phyloP scores from a whole-genome alignment of 2,888 invertebrate genomes.

The Lasiommata megera region DNA sequence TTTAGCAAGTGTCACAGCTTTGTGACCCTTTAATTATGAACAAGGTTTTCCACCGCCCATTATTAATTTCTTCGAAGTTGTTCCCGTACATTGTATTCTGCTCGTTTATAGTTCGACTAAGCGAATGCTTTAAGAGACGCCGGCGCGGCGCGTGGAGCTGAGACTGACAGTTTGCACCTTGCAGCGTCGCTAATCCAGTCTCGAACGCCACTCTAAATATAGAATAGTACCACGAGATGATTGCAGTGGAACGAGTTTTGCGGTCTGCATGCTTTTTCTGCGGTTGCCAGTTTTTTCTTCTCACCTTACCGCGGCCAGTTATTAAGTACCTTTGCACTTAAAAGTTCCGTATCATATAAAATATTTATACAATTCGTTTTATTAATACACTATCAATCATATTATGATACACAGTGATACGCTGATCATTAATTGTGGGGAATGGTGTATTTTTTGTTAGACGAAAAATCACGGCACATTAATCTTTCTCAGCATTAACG shows the following conservation, averaged over 20 bases:
- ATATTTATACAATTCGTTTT: slow-evolving; percentile 17
- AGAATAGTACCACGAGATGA: slow-evolving; percentile 61
- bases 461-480: slow-evolving; percentile 64
- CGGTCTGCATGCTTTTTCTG: slow-evolving; percentile 55
- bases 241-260: slow-evolving; percentile 58
- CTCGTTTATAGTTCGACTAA: slow-evolving; percentile 27
- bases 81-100: slow-evolving; percentile 43
- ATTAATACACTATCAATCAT: slow-evolving; percentile 11
- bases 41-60: slow-evolving; percentile 23
- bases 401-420: slow-evolving; percentile 3
- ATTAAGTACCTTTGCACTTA: slow-evolving; percentile 38
- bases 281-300: slow-evolving; percentile 63
- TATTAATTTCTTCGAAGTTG: slow-evolving; percentile 43
- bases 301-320: slow-evolving; percentile 59
- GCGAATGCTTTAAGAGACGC: slow-evolving; percentile 23
- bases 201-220: slow-evolving; percentile 60
- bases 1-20: slow-evolving; percentile 36
- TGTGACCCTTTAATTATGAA: slow-evolving; percentile 43
- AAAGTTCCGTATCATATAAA: slow-evolving; percentile 1
- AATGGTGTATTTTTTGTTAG: slow-evolving; percentile 52
- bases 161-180: slow-evolving; percentile 57
- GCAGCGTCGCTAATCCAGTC: slow-evolving; percentile 58
- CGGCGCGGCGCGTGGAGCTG: slow-evolving; percentile 50
- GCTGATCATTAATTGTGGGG: slow-evolving; percentile 36
- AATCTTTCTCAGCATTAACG: slow-evolving; percentile 71